Conservation (phyloP, 2,888 invertebrate genomes). For the Morpho helenor region DNA sequence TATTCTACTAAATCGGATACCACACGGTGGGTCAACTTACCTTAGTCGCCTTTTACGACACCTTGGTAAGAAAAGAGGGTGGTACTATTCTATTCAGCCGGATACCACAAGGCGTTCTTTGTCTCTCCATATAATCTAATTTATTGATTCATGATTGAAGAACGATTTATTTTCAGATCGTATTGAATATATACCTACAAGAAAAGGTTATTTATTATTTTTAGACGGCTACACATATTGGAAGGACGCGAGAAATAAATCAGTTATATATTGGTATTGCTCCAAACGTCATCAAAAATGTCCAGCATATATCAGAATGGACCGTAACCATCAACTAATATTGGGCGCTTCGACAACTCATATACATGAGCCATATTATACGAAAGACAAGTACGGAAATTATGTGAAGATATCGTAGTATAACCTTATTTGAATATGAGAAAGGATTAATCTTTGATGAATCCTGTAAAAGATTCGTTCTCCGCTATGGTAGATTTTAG, state of each 20-base stretch:
- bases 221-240: constrained; percentile 38
- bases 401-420: constrained; percentile 11
- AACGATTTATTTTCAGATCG: constrained; percentile 15
- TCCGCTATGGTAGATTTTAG: too few relatives aligned
- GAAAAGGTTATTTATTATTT: constrained; percentile 33
- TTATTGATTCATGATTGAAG: too few relatives aligned
- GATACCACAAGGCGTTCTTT: too few relatives aligned
- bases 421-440: too few relatives aligned
- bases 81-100: too few relatives aligned
- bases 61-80: too few relatives aligned
- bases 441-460: too few relatives aligned
- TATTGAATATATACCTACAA: constrained; percentile 30
- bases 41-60: too few relatives aligned
- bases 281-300: constrained; percentile 33
- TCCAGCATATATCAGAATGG: constrained; percentile 32
- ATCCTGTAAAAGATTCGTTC: too few relatives aligned
- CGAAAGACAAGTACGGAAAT: constrained; percentile 11
- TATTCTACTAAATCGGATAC: too few relatives aligned
- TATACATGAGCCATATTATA: constrained; percentile 24
- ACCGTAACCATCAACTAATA: constrained; percentile 24
- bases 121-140: too few relatives aligned
- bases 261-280: constrained; percentile 35
- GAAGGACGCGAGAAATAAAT: constrained; percentile 34
- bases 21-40: too few relatives aligned
- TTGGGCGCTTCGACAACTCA: constrained; percentile 21